Evolutionary conservation across 2,797 vertebrate genomes (phyloP), one percentile per base, ranked within the genome.

Genomic region (Betta splendens): DNA sequence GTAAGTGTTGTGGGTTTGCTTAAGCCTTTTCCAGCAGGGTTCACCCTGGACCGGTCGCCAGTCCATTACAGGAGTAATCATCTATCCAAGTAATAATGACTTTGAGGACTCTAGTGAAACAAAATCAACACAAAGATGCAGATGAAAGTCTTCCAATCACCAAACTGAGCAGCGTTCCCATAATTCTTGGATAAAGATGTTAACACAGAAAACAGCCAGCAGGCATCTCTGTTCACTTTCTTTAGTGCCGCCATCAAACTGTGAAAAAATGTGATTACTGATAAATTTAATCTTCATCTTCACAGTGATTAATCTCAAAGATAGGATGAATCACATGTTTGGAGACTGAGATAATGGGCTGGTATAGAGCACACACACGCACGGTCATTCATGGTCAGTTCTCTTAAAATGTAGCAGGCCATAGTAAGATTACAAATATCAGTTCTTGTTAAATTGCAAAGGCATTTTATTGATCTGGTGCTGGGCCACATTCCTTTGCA

Each of bases 401-500:
- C 47, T 18, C 32, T 85, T 69, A 61, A 82, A 78, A 84, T 82
- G 69, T 64, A 77, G 64, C 38, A 13, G 28, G 33, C 69, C 22
- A 57, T 33, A n/a, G 64, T 37, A 45, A 75, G 71, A 80, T 75
- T 59, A 62, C 75, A 54, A 84, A 87, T 87, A 89, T 87, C 80
- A 89, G 86, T 84, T 85, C 83, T 84, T 84, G 88, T 89, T 89
- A 86, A 89, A 86, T 80, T 87, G 77, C 72, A 88, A 74, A 71
- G 50, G 67, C 45, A 51, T 76, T 84, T 76, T 87, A 89, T 89
- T 83, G 87, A 90, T 90, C 81, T 72, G 70, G 17, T 67, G 52
- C 56, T 48, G 47, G 31, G 65, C 61, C 16, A 64, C 79, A 69
- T 88, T 87, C 82, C 71, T 78, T 45, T 3, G 50, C 82, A 83